Evolutionary conservation across 1,140 invertebrate species (phyloP).

Genomic region (Mercenaria mercenaria): DNA sequence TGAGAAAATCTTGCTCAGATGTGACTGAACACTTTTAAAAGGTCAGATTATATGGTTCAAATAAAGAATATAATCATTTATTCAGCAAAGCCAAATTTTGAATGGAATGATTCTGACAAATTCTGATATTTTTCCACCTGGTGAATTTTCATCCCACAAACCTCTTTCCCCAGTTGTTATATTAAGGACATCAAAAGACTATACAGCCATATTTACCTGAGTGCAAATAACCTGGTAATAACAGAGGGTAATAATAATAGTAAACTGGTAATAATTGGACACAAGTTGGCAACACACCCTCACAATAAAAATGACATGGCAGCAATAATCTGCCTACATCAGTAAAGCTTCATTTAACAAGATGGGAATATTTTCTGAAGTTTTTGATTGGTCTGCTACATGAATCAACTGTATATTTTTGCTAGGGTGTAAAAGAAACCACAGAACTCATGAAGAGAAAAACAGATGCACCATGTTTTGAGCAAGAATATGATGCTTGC

Average conservation of each 20-base stretch:
- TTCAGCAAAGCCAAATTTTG: too few species aligned
- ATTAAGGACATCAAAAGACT: neutral
- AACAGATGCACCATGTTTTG: neutral
- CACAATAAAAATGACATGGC: conserved; percentile 19
- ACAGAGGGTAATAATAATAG: neutral
- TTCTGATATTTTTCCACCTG: too few species aligned
- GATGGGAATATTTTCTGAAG: conserved; percentile 16
- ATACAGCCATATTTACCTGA: neutral
- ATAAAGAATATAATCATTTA: too few species aligned
- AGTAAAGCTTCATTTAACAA: conserved; percentile 25
- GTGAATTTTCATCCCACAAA: too few species aligned
- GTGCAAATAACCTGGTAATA: neutral
- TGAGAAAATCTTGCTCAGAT: too few species aligned
- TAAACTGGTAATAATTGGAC: conserved; percentile 13
- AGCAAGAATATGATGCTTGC: too few species aligned
- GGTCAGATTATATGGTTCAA: too few species aligned
- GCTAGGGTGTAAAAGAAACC: neutral
- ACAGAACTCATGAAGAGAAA: neutral
- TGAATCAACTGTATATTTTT: neutral
- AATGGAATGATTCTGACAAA: too few species aligned
- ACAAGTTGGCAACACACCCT: conserved; percentile 32
- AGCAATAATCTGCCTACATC: neutral
- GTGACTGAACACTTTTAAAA: too few species aligned
- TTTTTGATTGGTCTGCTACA: neutral
- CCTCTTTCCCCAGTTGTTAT: neutral